Base-by-base conservation (phyloP, 2,888 invertebrate genomes). In the Trichopoda pennipes region DNA sequence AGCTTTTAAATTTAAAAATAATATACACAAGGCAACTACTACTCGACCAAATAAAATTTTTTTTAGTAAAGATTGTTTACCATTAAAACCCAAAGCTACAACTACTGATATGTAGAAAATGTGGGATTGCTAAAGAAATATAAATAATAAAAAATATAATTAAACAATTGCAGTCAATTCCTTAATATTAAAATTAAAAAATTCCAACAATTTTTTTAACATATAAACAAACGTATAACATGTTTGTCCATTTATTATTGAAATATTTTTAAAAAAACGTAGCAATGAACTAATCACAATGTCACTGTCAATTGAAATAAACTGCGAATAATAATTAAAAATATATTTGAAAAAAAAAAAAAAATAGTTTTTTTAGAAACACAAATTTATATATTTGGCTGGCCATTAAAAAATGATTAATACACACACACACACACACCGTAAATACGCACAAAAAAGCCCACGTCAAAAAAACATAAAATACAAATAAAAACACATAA, bases 301-400 rank as follows among this genome's bases (percentile, higher is more conserved):
- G 73, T 63, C 79, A 80, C 79, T 80, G 79, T 74, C 79, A 80
- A 73, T 55, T 56, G 47, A 44, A 28, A 79, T 68, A 68, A 73
- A 61, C 53, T 8, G 61, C 69, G 19, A 80, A 74, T 56, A 63
- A 49, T 49, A 72, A 64, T 32, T 16, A 9, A 49, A 49, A 49
- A 49, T 49, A 17, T 17, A 9, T 17, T 8, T 28, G 6, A 28
- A 28, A 28, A 28, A 2, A 28, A 28, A 3, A 3, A 6, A 2
- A 28, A 28, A 3, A 3, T 2, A 28, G 6, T 28, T 28, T 28
- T 28, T 28, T 6, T 28, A 28, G 6, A 49, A 49, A 49, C 17
- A 49, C 9, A n/a, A 16, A 16, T 44, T 17, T 35, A 44, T 35
- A 44, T 44, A 9, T 44, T 21, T 44, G 42, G 16, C 28, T 17